These are phyloP conservation scores for Sander lucioperca DNA, from an alignment of 2,113 vertebrate species.

Conservation along the genomic window DNA sequence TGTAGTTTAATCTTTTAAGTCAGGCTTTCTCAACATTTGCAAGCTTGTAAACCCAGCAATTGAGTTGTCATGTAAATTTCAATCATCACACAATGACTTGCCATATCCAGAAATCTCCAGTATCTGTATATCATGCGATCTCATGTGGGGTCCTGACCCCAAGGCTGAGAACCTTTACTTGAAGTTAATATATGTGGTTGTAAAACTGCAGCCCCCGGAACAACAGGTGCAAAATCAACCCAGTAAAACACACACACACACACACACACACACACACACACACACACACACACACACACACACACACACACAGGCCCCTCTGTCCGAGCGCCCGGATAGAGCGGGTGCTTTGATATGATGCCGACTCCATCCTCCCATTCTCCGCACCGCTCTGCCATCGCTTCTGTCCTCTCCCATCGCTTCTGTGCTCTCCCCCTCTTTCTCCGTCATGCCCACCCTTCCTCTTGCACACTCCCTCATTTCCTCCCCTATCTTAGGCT, in stretches of 20 bases:
- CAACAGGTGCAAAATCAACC: conserved; percentile 75
- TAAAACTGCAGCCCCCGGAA: conserved; percentile 45
- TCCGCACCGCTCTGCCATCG: conserved; percentile 51
- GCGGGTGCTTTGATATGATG: conserved; percentile 80
- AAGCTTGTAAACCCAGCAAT: neutral
- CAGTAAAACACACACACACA: conserved; percentile 34
- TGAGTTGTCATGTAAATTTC: neutral
- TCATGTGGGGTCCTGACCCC: neutral
- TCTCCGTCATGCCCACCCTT: conserved; percentile 52
- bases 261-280: conserved; percentile 33
- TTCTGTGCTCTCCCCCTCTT: conserved; percentile 41
- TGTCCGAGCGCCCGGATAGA: conserved; percentile 77
- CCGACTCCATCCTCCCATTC: conserved; percentile 72
- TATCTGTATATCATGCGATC: neutral
- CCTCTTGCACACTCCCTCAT: conserved; percentile 34
- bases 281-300: conserved; percentile 44
- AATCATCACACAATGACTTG: neutral
- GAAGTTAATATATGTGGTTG: conserved; percentile 33
- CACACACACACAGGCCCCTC: conserved; percentile 56
- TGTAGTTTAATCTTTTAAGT: conserved; percentile 11
- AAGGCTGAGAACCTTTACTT: conserved; percentile 28
- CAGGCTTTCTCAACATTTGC: neutral
- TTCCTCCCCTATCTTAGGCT: conserved; percentile 59
- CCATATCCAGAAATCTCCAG: neutral
- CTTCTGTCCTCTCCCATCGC: conserved; percentile 40